Evolutionary conservation across 2,888 invertebrate species (phyloP).

Genomic region (Chirona hameri): DNA sequence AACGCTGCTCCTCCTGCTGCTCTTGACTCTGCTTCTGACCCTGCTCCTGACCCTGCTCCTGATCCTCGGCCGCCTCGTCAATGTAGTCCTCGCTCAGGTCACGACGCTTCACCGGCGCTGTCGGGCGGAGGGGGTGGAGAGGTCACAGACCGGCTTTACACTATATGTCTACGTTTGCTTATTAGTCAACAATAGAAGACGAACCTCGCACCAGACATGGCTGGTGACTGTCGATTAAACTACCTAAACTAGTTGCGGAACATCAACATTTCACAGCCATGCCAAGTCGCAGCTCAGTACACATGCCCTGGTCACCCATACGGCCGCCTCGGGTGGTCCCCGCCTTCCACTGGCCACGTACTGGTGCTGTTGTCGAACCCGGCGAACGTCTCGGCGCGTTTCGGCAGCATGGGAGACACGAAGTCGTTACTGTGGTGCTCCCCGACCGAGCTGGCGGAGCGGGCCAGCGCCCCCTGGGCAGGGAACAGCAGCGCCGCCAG

Average conservation of each 20-base stretch:
- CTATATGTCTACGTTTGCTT: too few species aligned
- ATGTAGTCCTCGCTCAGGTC: slow-evolving; percentile 24
- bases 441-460: slow-evolving; percentile 90
- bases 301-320: too few species aligned
- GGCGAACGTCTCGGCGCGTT: slow-evolving; percentile 92
- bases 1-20: too few species aligned
- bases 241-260: too few species aligned
- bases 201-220: too few species aligned
- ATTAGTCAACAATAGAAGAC: too few species aligned
- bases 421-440: slow-evolving; percentile 84
- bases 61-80: slow-evolving; percentile 5
- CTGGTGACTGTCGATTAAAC: too few species aligned
- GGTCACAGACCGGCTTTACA: too few species aligned
- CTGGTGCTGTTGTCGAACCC: slow-evolving; percentile 68
- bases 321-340: too few species aligned
- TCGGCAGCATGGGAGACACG: slow-evolving; percentile 79
- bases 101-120: neutral
- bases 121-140: neutral
- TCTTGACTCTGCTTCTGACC: too few species aligned
- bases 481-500: neutral
- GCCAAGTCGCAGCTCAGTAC: too few species aligned
- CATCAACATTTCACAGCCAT: too few species aligned
- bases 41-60: slow-evolving; percentile 35
- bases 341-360: slow-evolving; percentile 35
- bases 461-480: slow-evolving; percentile 55